phyloP scores from a whole-genome alignment of 2,888 invertebrate species.

The Coleophora deauratella region DNA sequence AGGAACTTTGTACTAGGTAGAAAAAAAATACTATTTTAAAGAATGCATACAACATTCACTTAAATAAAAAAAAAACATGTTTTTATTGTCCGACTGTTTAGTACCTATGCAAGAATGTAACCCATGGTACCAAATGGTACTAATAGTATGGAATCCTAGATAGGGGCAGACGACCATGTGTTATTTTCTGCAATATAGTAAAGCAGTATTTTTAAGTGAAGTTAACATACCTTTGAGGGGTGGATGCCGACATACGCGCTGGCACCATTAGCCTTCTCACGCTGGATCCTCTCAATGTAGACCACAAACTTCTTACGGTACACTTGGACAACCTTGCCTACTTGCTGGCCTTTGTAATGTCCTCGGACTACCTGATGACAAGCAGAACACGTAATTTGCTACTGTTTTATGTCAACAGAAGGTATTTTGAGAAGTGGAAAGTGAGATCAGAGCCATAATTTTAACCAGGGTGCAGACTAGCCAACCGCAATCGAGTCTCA shows the following conservation, averaged over 20 bases:
- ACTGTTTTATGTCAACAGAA: slow-evolving; percentile 4
- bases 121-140: too few relatives aligned
- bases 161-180: too few relatives aligned
- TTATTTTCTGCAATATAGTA: too few relatives aligned
- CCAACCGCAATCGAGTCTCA: slow-evolving; percentile 29
- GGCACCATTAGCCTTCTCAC: slow-evolving; percentile 99
- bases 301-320: slow-evolving; percentile 99
- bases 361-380: slow-evolving; percentile 91
- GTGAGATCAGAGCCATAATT: slow-evolving; percentile 61
- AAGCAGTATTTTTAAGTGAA: too few relatives aligned
- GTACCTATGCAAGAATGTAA: too few relatives aligned
- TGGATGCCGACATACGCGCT: slow-evolving; percentile 99
- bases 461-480: slow-evolving; percentile 66
- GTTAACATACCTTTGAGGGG: slow-evolving; percentile 89
- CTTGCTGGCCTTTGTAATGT: slow-evolving; percentile 99
- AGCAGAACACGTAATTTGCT: background rate
- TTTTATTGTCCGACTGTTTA: too few relatives aligned
- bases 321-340: slow-evolving; percentile 98
- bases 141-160: too few relatives aligned
- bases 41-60: too few relatives aligned
- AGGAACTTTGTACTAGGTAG: too few relatives aligned
- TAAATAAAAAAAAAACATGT: too few relatives aligned
- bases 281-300: slow-evolving; percentile 99
- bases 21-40: too few relatives aligned
- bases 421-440: slow-evolving; percentile 15